Evolutionary conservation across 2,888 invertebrate species (phyloP).

Genomic region (Operophtera brumata): DNA sequence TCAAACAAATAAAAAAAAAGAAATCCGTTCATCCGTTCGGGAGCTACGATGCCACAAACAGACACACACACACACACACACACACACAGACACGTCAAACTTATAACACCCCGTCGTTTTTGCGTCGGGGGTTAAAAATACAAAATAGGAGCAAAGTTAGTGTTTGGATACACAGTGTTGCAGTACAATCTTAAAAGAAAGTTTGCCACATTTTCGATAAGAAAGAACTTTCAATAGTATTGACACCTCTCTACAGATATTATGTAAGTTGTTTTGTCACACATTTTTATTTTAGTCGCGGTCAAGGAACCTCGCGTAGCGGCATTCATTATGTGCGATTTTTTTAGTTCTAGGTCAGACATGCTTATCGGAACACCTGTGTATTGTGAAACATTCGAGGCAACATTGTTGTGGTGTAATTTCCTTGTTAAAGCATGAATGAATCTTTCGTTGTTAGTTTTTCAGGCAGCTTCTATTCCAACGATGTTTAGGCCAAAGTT

Average conservation of each 20-base stretch:
- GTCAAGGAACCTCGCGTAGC: constrained; percentile 53
- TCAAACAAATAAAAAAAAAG: no score
- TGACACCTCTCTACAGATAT: constrained; percentile 15
- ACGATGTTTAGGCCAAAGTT: no score
- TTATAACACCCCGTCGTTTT: no score
- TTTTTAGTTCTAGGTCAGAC: constrained; percentile 52
- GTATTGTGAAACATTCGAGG: constrained; percentile 10
- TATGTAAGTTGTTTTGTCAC: constrained; percentile 33
- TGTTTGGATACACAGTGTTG: no score
- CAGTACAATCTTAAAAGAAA: constrained; percentile 32
- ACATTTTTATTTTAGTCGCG: constrained; percentile 47
- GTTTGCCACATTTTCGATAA: constrained; percentile 14
- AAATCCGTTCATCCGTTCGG: no score
- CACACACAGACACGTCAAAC: no score
- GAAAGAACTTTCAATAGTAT: constrained; percentile 10
- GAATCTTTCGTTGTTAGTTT: constrained; percentile 1
- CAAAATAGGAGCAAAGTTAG: no score
- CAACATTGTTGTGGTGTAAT: background rate
- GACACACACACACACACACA: no score
- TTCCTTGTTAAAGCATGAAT: constrained; percentile 1
- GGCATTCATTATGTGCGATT: constrained; percentile 35
- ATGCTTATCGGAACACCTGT: constrained; percentile 26
- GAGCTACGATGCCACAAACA: no score
- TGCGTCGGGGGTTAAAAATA: no score
- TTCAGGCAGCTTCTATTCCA: background rate